These are phyloP conservation scores for Bufo bufo DNA, from an alignment of 2,113 vertebrate species.

Conservation along the genomic window DNA sequence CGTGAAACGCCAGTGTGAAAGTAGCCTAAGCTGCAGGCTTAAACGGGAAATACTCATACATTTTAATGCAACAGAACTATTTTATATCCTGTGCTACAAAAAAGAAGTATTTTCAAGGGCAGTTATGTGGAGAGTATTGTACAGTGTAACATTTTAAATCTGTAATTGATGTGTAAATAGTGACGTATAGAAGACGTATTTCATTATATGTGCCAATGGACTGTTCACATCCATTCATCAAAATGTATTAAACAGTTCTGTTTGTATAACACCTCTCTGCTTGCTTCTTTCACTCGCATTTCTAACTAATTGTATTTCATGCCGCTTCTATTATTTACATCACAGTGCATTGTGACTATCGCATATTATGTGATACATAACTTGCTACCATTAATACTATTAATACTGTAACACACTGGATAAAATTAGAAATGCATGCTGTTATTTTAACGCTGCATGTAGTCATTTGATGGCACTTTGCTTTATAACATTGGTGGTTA, in stretches of 20 bases:
- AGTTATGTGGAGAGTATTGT: conserved; percentile 1
- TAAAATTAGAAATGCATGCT: not conserved
- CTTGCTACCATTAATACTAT: not conserved
- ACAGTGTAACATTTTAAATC: conserved; percentile 25
- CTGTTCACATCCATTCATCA: not conserved
- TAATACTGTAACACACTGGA: not conserved
- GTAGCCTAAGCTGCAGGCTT: not conserved
- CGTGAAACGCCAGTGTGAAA: no score
- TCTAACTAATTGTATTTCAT: conserved; percentile 35
- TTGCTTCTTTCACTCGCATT: conserved; percentile 19
- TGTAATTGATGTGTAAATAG: conserved; percentile 46
- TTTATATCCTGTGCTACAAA: not conserved
- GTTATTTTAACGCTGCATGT: not conserved
- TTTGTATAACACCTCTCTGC: conserved; percentile 31
- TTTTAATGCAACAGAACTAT: conserved; percentile 16
- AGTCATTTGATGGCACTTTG: not conserved
- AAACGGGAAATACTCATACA: not conserved
- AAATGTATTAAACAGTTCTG: conserved; percentile 27
- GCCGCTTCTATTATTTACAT: not conserved
- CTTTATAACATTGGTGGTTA: not conserved
- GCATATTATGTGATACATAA: not conserved
- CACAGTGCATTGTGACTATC: not conserved
- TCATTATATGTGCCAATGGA: not conserved
- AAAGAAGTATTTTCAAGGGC: not conserved
- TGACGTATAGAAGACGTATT: not conserved